These are phyloP conservation scores for Rhingia campestris DNA, from an alignment of 2,888 invertebrate genomes.

Conservation along the genomic window DNA sequence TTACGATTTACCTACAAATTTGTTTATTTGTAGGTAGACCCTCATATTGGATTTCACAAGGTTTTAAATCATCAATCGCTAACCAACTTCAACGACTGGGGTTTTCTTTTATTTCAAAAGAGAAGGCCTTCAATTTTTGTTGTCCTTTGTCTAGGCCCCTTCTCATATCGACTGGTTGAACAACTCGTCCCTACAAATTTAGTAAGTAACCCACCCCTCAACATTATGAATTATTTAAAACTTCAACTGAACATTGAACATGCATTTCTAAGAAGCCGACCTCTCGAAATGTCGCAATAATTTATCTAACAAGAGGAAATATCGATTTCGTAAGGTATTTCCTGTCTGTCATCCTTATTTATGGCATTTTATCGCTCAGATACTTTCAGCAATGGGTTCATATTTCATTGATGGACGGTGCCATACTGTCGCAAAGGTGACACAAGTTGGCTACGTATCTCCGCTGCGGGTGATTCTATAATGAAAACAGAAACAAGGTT, in stretches of 20 bases:
- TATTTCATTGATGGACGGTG: conserved; percentile 29
- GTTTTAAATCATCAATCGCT: no score
- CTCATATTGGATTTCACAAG: no score
- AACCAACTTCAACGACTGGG: no score
- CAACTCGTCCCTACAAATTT: no score
- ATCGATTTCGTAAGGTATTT: conserved; percentile 25
- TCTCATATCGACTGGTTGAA: no score
- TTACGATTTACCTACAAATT: no score
- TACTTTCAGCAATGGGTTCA: conserved; percentile 40
- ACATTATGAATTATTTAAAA: not conserved
- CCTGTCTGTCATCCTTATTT: conserved; percentile 25
- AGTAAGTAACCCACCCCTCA: no score
- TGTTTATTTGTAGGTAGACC: no score
- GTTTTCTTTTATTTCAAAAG: no score
- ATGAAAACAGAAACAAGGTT: no score
- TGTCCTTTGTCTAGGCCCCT: no score
- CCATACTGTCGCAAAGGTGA: conserved; percentile 14
- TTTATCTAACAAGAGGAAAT: conserved; percentile 1
- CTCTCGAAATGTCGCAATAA: conserved; percentile 14
- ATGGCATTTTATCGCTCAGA: conserved; percentile 9
- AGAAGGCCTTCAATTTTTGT: no score
- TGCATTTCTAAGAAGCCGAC: not conserved
- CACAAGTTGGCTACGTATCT: not conserved
- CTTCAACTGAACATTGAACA: not conserved
- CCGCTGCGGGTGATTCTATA: conserved; percentile 11